phyloP scores from a whole-genome alignment of 2,888 invertebrate species.

The Idaea biselata region DNA sequence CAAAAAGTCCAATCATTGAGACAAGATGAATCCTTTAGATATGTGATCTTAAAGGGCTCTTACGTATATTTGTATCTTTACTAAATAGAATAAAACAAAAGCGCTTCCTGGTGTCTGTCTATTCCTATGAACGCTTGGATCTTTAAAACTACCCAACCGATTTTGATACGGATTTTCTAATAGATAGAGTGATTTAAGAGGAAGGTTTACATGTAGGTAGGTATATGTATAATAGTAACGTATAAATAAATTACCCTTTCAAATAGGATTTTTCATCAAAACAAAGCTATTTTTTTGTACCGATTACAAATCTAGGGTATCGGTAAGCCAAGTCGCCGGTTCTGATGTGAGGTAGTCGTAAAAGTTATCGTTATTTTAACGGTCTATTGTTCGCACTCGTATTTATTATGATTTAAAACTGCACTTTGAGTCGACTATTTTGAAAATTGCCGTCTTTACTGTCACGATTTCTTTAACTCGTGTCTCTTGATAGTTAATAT shows the following conservation, averaged over 20 bases:
- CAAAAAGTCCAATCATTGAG: too few relatives aligned
- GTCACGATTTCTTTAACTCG: constrained; percentile 3
- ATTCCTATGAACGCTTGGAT: not conserved
- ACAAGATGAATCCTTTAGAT: too few relatives aligned
- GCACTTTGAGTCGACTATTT: constrained; percentile 14
- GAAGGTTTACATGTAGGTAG: too few relatives aligned
- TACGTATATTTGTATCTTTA: too few relatives aligned
- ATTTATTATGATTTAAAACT: constrained; percentile 43
- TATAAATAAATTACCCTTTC: not conserved
- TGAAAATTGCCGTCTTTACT: constrained; percentile 10
- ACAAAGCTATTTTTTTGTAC: constrained; percentile 20
- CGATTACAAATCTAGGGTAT: constrained; percentile 61
- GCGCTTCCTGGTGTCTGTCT: not conserved
- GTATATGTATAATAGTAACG: not conserved
- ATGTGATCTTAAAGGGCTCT: too few relatives aligned
- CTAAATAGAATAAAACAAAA: not conserved
- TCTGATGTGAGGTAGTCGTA: constrained; percentile 50
- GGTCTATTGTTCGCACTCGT: constrained; percentile 62
- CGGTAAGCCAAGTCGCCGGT: constrained; percentile 42
- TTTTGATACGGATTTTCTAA: not conserved
- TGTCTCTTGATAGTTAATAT: not conserved
- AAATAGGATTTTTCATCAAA: not conserved
- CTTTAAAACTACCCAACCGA: not conserved
- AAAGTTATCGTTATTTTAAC: constrained; percentile 69
- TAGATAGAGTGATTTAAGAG: too few relatives aligned